phyloP scores from a whole-genome alignment of 2,797 vertebrate species.

The Rhinogobio ventralis region DNA sequence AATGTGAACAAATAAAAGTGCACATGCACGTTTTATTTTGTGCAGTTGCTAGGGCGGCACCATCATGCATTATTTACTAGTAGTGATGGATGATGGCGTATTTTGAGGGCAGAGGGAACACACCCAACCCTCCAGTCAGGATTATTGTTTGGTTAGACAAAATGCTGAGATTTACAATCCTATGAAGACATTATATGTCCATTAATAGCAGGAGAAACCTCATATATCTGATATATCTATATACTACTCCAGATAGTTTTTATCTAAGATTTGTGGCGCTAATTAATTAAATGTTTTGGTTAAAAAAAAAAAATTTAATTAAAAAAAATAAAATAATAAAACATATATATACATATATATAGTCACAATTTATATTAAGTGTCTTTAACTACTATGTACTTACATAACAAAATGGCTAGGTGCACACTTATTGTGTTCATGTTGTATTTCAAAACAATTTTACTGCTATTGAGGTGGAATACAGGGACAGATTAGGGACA shows the following conservation, averaged over 20 bases:
- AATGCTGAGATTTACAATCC: constrained; percentile 37
- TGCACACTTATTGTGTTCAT: background rate
- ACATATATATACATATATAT: too few relatives aligned
- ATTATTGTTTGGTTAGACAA: constrained; percentile 25
- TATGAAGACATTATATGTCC: background rate
- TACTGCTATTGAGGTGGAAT: background rate
- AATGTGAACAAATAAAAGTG: background rate
- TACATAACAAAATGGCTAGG: background rate
- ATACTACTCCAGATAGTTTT: background rate
- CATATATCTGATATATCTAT: background rate
- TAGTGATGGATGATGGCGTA: constrained; percentile 41
- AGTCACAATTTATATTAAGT: too few relatives aligned
- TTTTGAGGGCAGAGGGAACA: constrained; percentile 10
- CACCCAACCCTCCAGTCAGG: constrained; percentile 20
- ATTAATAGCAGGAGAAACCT: background rate
- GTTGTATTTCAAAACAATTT: background rate
- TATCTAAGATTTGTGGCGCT: background rate
- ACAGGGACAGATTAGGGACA: too few relatives aligned
- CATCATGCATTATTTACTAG: constrained; percentile 53
- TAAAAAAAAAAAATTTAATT: too few relatives aligned
- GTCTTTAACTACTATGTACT: too few relatives aligned
- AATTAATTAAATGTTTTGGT: background rate
- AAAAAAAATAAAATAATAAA: too few relatives aligned
- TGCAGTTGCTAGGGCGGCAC: background rate
- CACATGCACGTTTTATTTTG: constrained; percentile 3